A percentile compares a stretch with the other conserved stretches of the same genome.
Evolutionary conservation across 1,140 invertebrate genomes (phyloP).

Genomic region (Nylanderia fulva): DNA sequence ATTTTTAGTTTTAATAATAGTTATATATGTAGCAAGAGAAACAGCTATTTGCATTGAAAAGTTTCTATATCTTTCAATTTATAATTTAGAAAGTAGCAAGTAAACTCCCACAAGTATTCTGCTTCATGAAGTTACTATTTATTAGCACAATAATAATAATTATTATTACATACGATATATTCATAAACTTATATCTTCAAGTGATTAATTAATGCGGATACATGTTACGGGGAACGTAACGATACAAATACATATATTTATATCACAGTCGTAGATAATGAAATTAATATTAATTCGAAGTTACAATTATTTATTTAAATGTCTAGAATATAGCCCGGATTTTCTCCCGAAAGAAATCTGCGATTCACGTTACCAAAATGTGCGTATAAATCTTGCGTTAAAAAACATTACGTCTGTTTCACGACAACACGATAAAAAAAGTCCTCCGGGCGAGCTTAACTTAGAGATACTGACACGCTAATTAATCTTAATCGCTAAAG

Average conservation of each 20-base stretch:
- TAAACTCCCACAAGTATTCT: neutral
- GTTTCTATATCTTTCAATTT: neutral
- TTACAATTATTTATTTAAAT: conserved; percentile 51
- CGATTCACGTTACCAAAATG: conserved; percentile 31
- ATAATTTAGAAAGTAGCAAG: neutral
- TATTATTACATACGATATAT: conserved; percentile 68
- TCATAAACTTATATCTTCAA: conserved; percentile 68
- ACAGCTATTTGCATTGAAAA: neutral
- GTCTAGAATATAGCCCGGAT: conserved; percentile 19
- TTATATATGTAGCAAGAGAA: neutral
- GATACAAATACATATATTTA: conserved; percentile 77
- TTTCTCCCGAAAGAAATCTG: conserved; percentile 20
- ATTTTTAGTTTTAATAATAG: neutral
- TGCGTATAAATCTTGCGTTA: conserved; percentile 33
- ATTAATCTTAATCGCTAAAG: conserved; percentile 40
- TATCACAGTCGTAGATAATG: conserved; percentile 75
- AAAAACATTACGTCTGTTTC: conserved; percentile 25
- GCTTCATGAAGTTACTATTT: conserved; percentile 66
- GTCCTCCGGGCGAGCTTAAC: conserved; percentile 10
- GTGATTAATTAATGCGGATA: conserved; percentile 71
- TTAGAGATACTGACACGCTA: conserved; percentile 34
- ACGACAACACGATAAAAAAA: conserved; percentile 41
- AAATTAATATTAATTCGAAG: conserved; percentile 66
- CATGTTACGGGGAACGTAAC: conserved; percentile 69
- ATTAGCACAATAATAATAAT: conserved; percentile 69